Conservation (phyloP, 2,797 vertebrate species). For the Gallirallus australis region DNA sequence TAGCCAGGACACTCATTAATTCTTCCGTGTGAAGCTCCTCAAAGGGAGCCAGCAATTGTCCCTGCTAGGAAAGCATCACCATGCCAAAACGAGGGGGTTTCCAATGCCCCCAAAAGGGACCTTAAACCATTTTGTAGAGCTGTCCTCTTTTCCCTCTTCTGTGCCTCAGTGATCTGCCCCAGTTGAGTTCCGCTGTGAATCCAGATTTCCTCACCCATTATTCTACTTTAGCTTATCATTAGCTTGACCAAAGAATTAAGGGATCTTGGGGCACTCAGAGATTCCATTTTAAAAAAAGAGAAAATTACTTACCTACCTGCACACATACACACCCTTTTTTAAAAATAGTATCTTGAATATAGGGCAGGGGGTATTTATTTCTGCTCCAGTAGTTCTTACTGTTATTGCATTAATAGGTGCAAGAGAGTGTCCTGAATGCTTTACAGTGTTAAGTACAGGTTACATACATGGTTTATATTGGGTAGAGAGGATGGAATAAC, state of each 20-base stretch:
- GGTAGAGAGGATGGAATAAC: background rate
- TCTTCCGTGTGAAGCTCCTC: background rate
- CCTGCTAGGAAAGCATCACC: background rate
- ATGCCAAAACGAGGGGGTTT: background rate
- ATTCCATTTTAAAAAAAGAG: background rate
- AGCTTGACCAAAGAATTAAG: background rate
- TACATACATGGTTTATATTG: background rate
- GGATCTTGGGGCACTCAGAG: background rate
- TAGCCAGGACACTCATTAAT: background rate
- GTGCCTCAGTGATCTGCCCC: background rate
- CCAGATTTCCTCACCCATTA: background rate
- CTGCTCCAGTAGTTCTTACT: background rate
- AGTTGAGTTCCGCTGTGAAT: background rate
- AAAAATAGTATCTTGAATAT: background rate
- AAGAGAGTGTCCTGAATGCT: background rate
- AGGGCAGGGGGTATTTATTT: background rate
- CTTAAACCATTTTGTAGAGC: background rate
- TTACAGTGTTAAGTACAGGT: background rate
- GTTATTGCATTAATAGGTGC: background rate
- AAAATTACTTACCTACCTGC: background rate
- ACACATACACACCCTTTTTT: no score
- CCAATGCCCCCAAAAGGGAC: background rate
- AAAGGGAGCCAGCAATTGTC: background rate
- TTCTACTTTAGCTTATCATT: background rate
- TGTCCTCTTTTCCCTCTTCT: background rate